These are phyloP conservation scores for Eutrigla gurnardus DNA, from an alignment of 2,797 vertebrate species.

Conservation along the genomic window DNA sequence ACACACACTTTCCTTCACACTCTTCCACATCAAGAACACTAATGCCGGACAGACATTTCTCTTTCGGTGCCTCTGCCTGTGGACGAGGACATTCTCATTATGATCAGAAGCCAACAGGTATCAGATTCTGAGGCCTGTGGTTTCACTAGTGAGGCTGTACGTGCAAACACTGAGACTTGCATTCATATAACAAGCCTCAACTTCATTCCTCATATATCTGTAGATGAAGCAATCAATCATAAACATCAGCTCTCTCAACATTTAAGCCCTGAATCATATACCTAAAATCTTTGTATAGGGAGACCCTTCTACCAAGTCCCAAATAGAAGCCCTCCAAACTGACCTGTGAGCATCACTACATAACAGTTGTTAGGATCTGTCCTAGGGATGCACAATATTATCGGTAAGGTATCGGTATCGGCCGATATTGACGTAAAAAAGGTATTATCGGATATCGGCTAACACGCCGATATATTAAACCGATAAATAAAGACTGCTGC, in stretches of 20 bases:
- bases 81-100: constrained; percentile 35
- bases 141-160: background rate
- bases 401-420: too few relatives aligned
- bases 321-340: background rate
- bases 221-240: too few relatives aligned
- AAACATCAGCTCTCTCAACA: background rate
- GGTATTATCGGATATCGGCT: too few relatives aligned
- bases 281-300: background rate
- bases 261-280: background rate
- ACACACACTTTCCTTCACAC: constrained; percentile 86
- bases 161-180: too few relatives aligned
- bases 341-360: background rate
- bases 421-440: too few relatives aligned
- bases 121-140: background rate
- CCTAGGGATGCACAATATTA: too few relatives aligned
- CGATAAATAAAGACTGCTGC: too few relatives aligned
- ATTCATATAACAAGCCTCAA: too few relatives aligned
- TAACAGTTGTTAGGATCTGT: background rate
- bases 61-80: constrained; percentile 89
- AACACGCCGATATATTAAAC: too few relatives aligned
- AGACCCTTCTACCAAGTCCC: background rate
- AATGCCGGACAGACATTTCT: constrained; percentile 89
- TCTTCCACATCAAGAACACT: constrained; percentile 91
- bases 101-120: background rate
- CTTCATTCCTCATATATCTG: background rate